phyloP scores from a whole-genome alignment of 1,140 invertebrate genomes.

The Oryctes rhinoceros region DNA sequence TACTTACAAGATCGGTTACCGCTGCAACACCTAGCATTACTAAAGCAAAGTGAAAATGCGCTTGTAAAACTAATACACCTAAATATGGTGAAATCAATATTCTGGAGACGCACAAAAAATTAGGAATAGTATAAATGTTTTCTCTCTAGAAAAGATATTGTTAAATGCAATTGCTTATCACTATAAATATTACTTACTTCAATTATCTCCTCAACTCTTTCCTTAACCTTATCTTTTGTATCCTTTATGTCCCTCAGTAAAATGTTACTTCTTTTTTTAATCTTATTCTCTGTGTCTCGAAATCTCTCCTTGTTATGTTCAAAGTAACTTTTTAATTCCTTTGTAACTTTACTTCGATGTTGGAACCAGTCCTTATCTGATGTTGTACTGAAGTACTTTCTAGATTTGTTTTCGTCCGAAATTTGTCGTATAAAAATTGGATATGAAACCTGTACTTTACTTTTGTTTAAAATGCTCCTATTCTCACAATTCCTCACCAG shows the following conservation, averaged over 20 bases:
- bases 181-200: slow-evolving; percentile 60
- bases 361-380: slow-evolving; percentile 43
- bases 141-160: slow-evolving; percentile 69
- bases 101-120: slow-evolving; percentile 84
- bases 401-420: not conserved
- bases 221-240: slow-evolving; percentile 68
- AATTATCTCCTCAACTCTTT: slow-evolving; percentile 73
- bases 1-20: slow-evolving; percentile 81
- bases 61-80: slow-evolving; percentile 80
- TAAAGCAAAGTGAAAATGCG: slow-evolving; percentile 77
- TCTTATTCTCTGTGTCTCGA: slow-evolving; percentile 64
- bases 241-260: slow-evolving; percentile 74
- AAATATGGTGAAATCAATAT: slow-evolving; percentile 87
- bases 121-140: slow-evolving; percentile 94
- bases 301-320: slow-evolving; percentile 68
- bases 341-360: slow-evolving; percentile 47
- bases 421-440: not conserved
- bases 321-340: slow-evolving; percentile 58
- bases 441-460: not conserved
- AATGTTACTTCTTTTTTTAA: slow-evolving; percentile 67
- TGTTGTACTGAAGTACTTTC: slow-evolving; percentile 38
- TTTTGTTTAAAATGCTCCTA: not conserved
- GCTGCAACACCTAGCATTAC: slow-evolving; percentile 80
- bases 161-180: not conserved
- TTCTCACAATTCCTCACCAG: not conserved